Evolutionary conservation across 2,113 vertebrate genomes (phyloP).

Genomic region (Cricetomys ansorgei): DNA sequence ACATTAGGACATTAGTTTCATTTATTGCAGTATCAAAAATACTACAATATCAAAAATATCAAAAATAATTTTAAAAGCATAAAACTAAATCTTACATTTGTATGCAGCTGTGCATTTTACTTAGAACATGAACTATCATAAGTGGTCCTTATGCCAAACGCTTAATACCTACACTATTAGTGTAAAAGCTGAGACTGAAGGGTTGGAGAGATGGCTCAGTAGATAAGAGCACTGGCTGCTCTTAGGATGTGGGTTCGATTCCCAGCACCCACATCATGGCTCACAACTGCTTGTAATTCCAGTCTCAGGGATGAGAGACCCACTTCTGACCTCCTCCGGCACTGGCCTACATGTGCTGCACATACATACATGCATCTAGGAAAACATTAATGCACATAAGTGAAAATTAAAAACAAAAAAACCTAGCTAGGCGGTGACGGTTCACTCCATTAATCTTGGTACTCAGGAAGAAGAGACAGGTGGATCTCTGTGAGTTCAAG

Average conservation of each 20-base stretch:
- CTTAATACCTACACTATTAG: slow-evolving; percentile 12
- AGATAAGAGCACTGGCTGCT: background rate
- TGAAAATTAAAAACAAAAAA: background rate
- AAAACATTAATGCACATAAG: background rate
- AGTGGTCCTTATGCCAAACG: background rate
- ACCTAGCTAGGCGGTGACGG: too few relatives aligned
- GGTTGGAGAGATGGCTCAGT: background rate
- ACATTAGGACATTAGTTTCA: slow-evolving; percentile 28
- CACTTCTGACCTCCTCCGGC: background rate
- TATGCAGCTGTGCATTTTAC: slow-evolving; percentile 24
- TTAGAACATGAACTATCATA: slow-evolving; percentile 48
- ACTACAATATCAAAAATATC: too few relatives aligned
- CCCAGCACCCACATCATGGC: background rate
- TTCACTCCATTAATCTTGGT: too few relatives aligned
- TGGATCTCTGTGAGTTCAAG: too few relatives aligned
- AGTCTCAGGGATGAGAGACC: background rate
- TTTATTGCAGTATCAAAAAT: slow-evolving; percentile 40
- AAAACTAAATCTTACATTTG: slow-evolving; percentile 36
- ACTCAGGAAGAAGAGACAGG: too few relatives aligned
- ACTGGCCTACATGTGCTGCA: background rate
- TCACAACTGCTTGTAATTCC: background rate
- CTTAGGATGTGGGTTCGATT: background rate
- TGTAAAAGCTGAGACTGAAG: background rate
- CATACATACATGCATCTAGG: background rate
- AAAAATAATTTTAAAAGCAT: slow-evolving; percentile 47